Conservation (phyloP, 2,888 invertebrate species). For the Seira ritae region DNA sequence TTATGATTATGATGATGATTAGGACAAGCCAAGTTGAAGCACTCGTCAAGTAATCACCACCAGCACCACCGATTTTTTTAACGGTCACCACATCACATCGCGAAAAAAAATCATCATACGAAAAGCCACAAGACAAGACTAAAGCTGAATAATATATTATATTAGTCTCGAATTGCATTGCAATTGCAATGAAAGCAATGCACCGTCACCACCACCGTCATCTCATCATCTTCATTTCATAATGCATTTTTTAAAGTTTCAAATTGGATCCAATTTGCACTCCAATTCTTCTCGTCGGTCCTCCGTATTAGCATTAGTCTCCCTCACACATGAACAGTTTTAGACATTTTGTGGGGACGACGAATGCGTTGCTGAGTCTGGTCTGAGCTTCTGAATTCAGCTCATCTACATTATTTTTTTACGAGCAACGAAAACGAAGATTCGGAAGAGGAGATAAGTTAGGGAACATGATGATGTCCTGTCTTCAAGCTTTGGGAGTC, state of each 20-base stretch:
- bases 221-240: constrained; percentile 19
- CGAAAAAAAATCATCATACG: neutral
- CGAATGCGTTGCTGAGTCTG: neutral
- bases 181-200: neutral
- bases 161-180: too few species aligned
- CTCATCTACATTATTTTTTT: neutral
- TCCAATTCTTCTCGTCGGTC: constrained; percentile 30
- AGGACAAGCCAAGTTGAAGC: too few species aligned
- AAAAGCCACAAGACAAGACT: neutral
- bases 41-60: too few species aligned
- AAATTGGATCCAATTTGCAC: constrained; percentile 58
- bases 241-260: neutral
- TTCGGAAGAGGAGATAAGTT: too few species aligned
- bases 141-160: neutral
- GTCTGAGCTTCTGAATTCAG: neutral
- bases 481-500: constrained; percentile 9
- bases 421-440: too few species aligned
- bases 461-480: neutral
- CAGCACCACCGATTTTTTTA: too few species aligned
- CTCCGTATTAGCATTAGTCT: neutral
- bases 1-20: too few species aligned
- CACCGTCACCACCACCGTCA: neutral
- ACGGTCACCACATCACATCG: neutral
- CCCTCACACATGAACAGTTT: neutral
- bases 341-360: too few species aligned